phyloP scores from a whole-genome alignment of 2,888 invertebrate genomes.

The Ganaspis brasiliensis region DNA sequence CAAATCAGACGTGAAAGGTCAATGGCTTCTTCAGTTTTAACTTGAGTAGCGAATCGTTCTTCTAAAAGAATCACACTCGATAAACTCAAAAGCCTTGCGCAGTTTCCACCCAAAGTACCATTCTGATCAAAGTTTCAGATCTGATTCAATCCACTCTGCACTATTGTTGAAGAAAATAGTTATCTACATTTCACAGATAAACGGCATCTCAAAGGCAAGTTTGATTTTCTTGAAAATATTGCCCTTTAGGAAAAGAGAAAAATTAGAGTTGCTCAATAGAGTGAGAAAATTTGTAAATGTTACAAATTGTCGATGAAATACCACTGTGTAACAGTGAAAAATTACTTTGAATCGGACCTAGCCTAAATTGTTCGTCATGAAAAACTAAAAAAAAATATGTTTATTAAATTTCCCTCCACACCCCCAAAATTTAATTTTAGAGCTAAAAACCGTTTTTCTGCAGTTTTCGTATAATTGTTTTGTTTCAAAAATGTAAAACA shows the following conservation, averaged over 20 bases:
- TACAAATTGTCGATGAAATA: no score
- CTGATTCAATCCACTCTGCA: slow-evolving; percentile 13
- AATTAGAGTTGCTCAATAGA: no score
- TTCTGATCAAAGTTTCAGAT: slow-evolving; percentile 40
- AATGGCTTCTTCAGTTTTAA: slow-evolving; percentile 37
- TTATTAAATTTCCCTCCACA: no score
- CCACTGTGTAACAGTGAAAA: no score
- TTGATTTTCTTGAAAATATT: neutral
- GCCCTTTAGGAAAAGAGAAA: neutral
- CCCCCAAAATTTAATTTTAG: no score
- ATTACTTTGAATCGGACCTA: no score
- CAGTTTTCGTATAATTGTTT: no score
- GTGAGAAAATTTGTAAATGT: no score
- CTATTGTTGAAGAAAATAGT: slow-evolving; percentile 26
- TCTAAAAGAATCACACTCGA: slow-evolving; percentile 35
- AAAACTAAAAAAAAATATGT: no score
- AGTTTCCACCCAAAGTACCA: slow-evolving; percentile 36
- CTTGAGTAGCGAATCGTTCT: slow-evolving; percentile 19
- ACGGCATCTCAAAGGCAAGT: neutral
- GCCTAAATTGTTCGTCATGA: no score
- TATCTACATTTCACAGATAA: slow-evolving; percentile 11
- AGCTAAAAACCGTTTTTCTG: no score
- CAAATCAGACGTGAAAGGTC: slow-evolving; percentile 42
- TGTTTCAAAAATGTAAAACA: no score
- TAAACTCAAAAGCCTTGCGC: slow-evolving; percentile 33